phyloP scores from a whole-genome alignment of 2,113 vertebrate species.

The Gulo gulo region DNA sequence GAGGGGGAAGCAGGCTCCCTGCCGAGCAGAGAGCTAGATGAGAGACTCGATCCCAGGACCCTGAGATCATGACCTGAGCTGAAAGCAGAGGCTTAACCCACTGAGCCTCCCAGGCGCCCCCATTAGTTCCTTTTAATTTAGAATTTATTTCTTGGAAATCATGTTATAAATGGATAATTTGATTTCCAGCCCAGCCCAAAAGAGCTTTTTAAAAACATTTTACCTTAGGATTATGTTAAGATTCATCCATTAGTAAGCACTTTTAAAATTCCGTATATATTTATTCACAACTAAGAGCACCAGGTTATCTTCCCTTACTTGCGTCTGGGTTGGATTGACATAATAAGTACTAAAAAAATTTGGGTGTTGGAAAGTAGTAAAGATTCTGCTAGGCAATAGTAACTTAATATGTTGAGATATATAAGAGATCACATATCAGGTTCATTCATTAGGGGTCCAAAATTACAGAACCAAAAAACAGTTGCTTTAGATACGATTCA shows the following conservation, averaged over 20 bases:
- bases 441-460: neutral
- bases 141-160: conserved; percentile 21
- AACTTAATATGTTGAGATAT: neutral
- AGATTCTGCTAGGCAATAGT: neutral
- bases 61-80: too few relatives aligned
- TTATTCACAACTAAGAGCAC: neutral
- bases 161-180: conserved; percentile 37
- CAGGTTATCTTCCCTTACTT: conserved; percentile 1
- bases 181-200: neutral
- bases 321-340: neutral
- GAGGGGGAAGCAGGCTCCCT: too few relatives aligned
- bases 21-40: too few relatives aligned
- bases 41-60: too few relatives aligned
- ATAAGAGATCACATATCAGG: neutral
- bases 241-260: neutral
- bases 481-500: neutral
- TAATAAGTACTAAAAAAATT: neutral
- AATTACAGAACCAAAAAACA: neutral
- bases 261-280: conserved; percentile 27
- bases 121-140: conserved; percentile 17
- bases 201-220: conserved; percentile 2
- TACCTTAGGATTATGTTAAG: neutral
- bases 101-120: neutral
- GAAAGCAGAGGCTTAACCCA: too few relatives aligned
- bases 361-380: neutral